A percentile compares a stretch with the other conserved stretches of the same genome.
phyloP scores from a whole-genome alignment of 1,140 invertebrate genomes.

The Drosophila leontia region DNA sequence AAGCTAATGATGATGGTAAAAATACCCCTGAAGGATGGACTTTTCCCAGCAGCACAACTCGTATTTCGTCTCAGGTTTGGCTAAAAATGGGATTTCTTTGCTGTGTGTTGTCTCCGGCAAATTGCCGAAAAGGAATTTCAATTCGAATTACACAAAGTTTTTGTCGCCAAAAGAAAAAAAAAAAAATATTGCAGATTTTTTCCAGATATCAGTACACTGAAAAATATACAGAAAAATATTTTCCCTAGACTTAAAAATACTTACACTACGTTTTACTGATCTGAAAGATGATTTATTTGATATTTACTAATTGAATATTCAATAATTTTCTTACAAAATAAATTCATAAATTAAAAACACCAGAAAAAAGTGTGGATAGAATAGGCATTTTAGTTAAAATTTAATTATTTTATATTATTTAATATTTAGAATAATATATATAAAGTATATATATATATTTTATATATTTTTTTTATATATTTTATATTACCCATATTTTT shows the following conservation, averaged over 20 bases:
- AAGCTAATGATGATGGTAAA: conserved; percentile 28
- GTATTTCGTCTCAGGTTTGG: conserved; percentile 26
- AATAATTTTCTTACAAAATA: not conserved
- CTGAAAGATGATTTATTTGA: not conserved
- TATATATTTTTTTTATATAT: not conserved
- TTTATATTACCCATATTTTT: not conserved
- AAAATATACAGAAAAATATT: too few species aligned
- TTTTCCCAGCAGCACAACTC: conserved; percentile 4
- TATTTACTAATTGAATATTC: not conserved
- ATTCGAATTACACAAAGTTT: conserved; percentile 55
- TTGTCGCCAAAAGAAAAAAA: conserved; percentile 8
- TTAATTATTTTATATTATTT: too few species aligned
- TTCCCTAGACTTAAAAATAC: too few species aligned
- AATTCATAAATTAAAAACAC: too few species aligned
- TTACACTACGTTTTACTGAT: too few species aligned
- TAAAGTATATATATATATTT: not conserved
- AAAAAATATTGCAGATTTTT: conserved; percentile 9
- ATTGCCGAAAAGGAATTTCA: conserved; percentile 61
- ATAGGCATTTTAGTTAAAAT: too few species aligned
- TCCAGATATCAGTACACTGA: not conserved
- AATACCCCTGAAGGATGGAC: conserved; percentile 15
- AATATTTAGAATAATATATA: not conserved
- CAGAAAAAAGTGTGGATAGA: too few species aligned
- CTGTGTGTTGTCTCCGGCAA: conserved; percentile 14
- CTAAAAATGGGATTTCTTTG: conserved; percentile 31